A percentile compares a stretch with the other conserved stretches of the same genome.
Evolutionary conservation across 2,888 invertebrate species (phyloP).

Genomic region (Laothoe populi): DNA sequence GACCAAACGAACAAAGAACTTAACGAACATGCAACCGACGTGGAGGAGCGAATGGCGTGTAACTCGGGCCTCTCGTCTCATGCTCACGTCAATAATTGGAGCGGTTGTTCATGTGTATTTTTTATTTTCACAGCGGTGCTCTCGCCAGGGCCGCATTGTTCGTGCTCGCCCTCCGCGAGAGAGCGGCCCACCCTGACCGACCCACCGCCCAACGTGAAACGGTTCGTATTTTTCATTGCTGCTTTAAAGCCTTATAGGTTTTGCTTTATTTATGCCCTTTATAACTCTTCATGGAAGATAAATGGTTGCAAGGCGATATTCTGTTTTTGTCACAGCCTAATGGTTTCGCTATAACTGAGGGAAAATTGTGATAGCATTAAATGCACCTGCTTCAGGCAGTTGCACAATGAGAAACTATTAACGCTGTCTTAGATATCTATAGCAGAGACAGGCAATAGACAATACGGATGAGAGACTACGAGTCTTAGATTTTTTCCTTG

Average conservation of each 20-base stretch:
- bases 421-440: background rate
- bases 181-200: conserved; percentile 50
- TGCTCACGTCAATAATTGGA: conserved; percentile 83
- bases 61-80: conserved; percentile 65
- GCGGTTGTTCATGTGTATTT: conserved; percentile 77
- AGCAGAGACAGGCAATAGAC: background rate
- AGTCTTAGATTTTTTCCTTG: background rate
- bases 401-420: conserved; percentile 16
- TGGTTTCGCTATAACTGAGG: conserved; percentile 49
- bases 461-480: background rate
- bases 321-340: conserved; percentile 70
- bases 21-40: conserved; percentile 48
- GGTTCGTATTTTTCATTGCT: conserved; percentile 85
- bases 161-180: conserved; percentile 56
- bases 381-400: background rate
- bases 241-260: conserved; percentile 83
- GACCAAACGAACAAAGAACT: conserved; percentile 41
- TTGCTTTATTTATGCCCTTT: conserved; percentile 82
- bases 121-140: conserved; percentile 76
- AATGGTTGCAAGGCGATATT: conserved; percentile 72
- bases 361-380: conserved; percentile 30
- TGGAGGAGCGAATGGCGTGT: conserved; percentile 44
- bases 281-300: conserved; percentile 76
- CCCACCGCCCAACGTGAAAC: conserved; percentile 71
- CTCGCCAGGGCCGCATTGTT: conserved; percentile 75